Percentiles rank a stretch among this genome's conserved stretches.
These are phyloP conservation scores for Rhaphigaster nebulosa DNA, from an alignment of 2,888 invertebrate species.

Conservation along the genomic window DNA sequence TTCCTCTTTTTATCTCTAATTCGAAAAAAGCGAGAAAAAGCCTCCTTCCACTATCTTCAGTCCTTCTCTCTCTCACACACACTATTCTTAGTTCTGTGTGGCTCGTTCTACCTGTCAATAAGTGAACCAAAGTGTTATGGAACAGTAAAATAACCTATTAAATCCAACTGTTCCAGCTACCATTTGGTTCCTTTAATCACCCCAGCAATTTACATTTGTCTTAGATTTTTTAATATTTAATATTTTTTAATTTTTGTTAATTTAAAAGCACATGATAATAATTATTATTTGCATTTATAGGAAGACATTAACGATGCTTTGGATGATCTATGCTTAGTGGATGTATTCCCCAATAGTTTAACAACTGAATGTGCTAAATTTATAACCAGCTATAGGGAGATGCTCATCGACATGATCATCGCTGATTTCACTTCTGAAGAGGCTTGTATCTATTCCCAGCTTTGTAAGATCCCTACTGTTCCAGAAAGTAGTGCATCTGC, in stretches of 20 bases:
- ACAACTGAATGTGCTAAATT: conserved; percentile 80
- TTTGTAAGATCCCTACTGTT: conserved; percentile 71
- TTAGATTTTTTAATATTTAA: too few species aligned
- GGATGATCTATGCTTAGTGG: conserved; percentile 76
- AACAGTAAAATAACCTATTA: too few species aligned
- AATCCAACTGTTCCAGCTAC: too few species aligned
- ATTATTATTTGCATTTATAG: conserved; percentile 69
- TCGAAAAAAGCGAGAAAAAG: too few species aligned
- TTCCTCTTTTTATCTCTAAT: too few species aligned
- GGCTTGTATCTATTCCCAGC: conserved; percentile 82
- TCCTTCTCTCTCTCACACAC: too few species aligned
- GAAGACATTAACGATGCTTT: conserved; percentile 78
- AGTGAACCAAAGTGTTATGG: too few species aligned
- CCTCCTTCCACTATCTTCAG: too few species aligned
- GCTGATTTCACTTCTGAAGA: conserved; percentile 82
- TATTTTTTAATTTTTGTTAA: background rate
- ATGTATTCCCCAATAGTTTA: conserved; percentile 75
- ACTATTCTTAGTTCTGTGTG: too few species aligned
- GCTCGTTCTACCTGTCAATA: too few species aligned
- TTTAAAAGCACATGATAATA: background rate
- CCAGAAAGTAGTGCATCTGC: background rate
- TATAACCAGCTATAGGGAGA: conserved; percentile 81
- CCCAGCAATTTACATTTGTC: too few species aligned
- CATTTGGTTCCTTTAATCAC: too few species aligned
- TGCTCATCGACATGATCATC: conserved; percentile 83